Conservation (phyloP, 1,140 invertebrate species). For the Bilobella aurantiaca region DNA sequence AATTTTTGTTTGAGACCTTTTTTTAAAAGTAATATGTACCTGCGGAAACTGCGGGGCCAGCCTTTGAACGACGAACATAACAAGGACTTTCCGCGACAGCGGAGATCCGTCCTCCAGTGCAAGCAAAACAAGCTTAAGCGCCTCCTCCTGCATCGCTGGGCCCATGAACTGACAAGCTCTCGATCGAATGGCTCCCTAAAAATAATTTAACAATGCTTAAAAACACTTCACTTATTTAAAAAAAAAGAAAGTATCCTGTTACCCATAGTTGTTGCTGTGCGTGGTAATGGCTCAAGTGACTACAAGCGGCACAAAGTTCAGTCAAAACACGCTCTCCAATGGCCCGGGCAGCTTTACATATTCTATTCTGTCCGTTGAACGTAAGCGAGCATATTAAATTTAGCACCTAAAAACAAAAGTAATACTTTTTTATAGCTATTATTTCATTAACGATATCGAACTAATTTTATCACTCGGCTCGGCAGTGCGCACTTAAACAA, state of each 20-base stretch:
- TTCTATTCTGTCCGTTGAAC: conserved; percentile 54
- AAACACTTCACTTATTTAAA: background rate
- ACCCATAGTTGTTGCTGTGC: conserved; percentile 64
- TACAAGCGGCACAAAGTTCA: conserved; percentile 59
- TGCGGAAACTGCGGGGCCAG: conserved; percentile 91
- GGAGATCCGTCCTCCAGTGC: conserved; percentile 92
- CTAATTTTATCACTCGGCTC: background rate
- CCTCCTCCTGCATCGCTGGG: conserved; percentile 96
- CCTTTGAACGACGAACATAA: conserved; percentile 96
- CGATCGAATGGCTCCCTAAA: conserved; percentile 64
- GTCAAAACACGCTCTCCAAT: conserved; percentile 89
- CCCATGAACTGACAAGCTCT: conserved; percentile 97
- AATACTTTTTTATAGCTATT: background rate
- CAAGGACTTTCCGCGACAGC: conserved; percentile 91
- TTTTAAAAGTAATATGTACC: conserved; percentile 4
- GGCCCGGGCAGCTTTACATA: conserved; percentile 72
- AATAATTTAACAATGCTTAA: background rate
- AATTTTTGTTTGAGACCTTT: background rate
- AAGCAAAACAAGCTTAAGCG: conserved; percentile 82
- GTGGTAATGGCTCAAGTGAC: conserved; percentile 27
- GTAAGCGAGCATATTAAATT: conserved; percentile 20
- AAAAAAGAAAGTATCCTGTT: background rate
- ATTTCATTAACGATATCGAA: background rate
- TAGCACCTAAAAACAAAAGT: conserved; percentile 16
- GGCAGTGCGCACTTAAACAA: background rate